Base-by-base conservation (phyloP, 2,797 vertebrate genomes). In the Gobio occitaniae region DNA sequence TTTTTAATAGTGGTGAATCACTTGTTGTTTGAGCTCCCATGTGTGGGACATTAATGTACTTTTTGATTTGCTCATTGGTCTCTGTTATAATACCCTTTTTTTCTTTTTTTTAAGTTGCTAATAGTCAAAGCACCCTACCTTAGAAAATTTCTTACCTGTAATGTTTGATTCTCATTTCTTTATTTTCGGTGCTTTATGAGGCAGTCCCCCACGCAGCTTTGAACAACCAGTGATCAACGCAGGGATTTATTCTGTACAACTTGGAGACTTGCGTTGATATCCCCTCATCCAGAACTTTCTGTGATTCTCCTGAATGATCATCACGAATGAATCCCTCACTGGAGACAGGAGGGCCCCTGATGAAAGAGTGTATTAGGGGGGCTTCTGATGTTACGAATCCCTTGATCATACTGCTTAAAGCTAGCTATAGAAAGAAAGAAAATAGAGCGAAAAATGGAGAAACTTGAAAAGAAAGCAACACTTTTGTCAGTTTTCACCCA, bases 1-100 rank as follows among this genome's bases (percentile, higher is more conserved):
- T 92, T 95, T 96, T 95, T 95, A 93, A 95, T 93, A 96, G 94
- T 94, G 94, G 93, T 94, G 93, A 96, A 93, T 97, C 92, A 95
- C 92, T 95, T 90, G 72, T 92, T 94, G 94, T 95, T 92, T 90
- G 3, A 80, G 94, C 91, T 93, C 93, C 94, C 93, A 92, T 92
- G 91, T 93, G 91, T 92, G 94, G 93, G 93, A 92, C 83, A 89
- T 89, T 94, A 87, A 95, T 92, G 94, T 95, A 92, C 92, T 91
- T 88, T 92, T 95, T 92, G 91, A 93, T 95, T 94, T 95, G 92
- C 92, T 93, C 92, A 93, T 88, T 92, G 93, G 93, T 94, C 89
- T 94, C 92, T 92, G 92, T 90, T 93, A 91, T 94, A 93, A 91
- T 93, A 91, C 91, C 90, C 92, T 89, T 66, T 76, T 86, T 87